Base-by-base conservation (phyloP, 1,140 invertebrate species). In the Halotydeus destructor region DNA sequence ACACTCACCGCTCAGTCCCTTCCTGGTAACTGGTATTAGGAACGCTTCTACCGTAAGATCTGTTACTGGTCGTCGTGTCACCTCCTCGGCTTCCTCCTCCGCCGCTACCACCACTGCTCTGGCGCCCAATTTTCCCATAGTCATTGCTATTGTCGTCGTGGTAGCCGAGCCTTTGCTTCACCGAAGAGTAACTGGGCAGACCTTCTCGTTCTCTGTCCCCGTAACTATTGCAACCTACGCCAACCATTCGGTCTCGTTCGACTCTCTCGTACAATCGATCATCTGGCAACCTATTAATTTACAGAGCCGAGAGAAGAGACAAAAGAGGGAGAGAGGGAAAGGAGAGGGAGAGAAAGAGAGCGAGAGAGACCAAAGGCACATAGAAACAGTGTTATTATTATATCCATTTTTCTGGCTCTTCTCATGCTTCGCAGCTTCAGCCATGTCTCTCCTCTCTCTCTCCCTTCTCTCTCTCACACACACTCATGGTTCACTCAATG, bases 321-420 rank as follows among this genome's bases (percentile, higher is more conserved):
- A n/a, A n/a, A n/a, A n/a, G 21, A 26, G 21, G 18, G 21, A 26
- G 21, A 26, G 35, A 36, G 18, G 9, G 21, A 26, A 16, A 26
- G 18, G 35, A 36, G 35, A 36, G 35, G 18, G 35, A 36, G 35
- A 36, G 35, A 36, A 16, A 36, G 35, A 36, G 35, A 36, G 35
- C 9, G 35, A 36, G 21, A 26, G 21, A 14, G n/a, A n/a, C 28
- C 28, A 30, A 30, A n/a, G 11, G 28, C 11, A 12, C n/a, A 30
- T n/a, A 30, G 28, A 30, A n/a, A n/a, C n/a, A n/a, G n/a, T n/a
- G n/a, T n/a, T n/a, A n/a, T n/a, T n/a, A n/a, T n/a, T n/a, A n/a
- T n/a, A n/a, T n/a, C n/a, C n/a, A n/a, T n/a, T n/a, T n/a, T n/a
- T n/a, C n/a, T n/a, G n/a, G n/a, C n/a, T n/a, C n/a, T n/a, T n/a